Conservation (phyloP, 2,113 vertebrate species). For the Phyllostomus hastatus region DNA sequence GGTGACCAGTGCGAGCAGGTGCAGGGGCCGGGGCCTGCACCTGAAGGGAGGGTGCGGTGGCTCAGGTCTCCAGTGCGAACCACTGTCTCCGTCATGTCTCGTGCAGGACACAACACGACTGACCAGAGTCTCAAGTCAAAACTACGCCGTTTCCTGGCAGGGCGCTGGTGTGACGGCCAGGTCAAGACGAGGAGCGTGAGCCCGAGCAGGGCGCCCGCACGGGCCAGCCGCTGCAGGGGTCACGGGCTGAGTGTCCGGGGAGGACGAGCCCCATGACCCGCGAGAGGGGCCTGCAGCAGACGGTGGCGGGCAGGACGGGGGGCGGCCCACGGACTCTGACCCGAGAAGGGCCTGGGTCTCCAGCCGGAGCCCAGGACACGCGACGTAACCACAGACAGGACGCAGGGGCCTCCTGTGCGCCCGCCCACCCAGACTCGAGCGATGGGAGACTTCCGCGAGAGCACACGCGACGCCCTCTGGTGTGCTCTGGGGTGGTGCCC, state of each 20-base stretch:
- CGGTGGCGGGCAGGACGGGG: too few relatives aligned
- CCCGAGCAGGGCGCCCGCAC: neutral
- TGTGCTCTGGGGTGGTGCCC: neutral
- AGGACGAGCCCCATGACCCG: neutral
- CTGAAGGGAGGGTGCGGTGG: neutral
- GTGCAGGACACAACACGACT: fast-evolving
- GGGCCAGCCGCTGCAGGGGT: too few relatives aligned
- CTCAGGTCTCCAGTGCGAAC: too few relatives aligned
- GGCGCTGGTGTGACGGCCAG: neutral
- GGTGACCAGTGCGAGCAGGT: fast-evolving
- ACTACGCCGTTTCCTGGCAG: neutral
- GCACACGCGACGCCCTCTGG: neutral
- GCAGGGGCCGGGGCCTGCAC: neutral
- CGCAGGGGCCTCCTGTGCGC: neutral
- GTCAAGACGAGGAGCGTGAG: neutral
- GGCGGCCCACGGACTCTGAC: too few relatives aligned
- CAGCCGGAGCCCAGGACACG: neutral
- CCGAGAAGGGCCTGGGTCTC: neutral
- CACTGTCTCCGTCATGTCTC: fast-evolving
- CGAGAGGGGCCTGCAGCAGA: too few relatives aligned
- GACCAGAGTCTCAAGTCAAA: neutral
- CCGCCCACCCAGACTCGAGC: fast-evolving
- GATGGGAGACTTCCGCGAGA: neutral
- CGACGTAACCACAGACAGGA: neutral
- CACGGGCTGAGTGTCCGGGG: fast-evolving